Conservation (phyloP, 2,113 vertebrate species). For the Corythoichthys intestinalis region DNA sequence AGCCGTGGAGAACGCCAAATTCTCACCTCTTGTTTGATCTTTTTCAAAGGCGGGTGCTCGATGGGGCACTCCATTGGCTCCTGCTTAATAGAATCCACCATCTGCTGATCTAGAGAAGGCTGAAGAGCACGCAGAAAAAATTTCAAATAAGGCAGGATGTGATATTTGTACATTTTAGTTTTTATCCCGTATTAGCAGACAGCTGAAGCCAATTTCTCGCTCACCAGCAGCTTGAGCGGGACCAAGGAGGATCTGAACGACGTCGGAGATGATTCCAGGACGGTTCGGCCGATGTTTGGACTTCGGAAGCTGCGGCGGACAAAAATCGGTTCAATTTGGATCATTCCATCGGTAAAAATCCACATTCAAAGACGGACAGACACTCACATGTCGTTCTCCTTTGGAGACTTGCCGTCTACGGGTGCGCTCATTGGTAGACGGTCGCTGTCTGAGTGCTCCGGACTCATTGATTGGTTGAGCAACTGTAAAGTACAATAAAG, state of each 20-base stretch:
- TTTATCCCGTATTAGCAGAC: too few relatives aligned
- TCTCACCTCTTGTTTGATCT: slow-evolving; percentile 96
- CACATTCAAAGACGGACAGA: not conserved
- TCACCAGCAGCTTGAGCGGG: slow-evolving; percentile 90
- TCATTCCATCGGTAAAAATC: not conserved
- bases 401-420: slow-evolving; percentile 83
- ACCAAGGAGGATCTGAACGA: slow-evolving; percentile 89
- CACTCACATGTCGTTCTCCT: slow-evolving; percentile 88
- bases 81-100: slow-evolving; percentile 89
- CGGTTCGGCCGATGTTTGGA: slow-evolving; percentile 88
- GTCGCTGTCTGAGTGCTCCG: slow-evolving; percentile 81
- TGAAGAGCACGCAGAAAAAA: slow-evolving; percentile 12
- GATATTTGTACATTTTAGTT: too few relatives aligned
- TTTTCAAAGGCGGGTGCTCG: slow-evolving; percentile 87
- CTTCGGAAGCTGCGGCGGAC: slow-evolving; percentile 84
- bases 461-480: slow-evolving; percentile 84
- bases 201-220: slow-evolving; percentile 29
- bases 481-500: slow-evolving; percentile 74
- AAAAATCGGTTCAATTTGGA: not conserved
- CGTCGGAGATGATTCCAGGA: slow-evolving; percentile 89
- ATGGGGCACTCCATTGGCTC: slow-evolving; percentile 89
- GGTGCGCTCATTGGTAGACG: slow-evolving; percentile 76
- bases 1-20: not conserved
- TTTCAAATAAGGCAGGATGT: too few relatives aligned
- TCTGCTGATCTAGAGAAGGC: slow-evolving; percentile 79